phyloP scores from a whole-genome alignment of 2,797 vertebrate species.

The Gallinago nigripennis region DNA sequence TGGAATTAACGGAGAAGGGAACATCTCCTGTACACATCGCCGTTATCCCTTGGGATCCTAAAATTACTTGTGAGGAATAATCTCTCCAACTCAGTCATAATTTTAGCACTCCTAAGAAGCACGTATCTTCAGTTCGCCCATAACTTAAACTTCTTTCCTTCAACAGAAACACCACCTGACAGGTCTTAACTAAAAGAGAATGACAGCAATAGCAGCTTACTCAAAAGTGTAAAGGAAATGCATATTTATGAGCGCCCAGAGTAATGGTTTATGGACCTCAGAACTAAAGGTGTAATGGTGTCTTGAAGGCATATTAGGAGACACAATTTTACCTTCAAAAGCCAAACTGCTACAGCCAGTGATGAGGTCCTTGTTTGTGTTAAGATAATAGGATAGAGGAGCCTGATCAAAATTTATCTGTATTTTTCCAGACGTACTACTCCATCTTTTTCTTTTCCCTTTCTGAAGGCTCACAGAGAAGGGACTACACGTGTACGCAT shows the following conservation, averaged over 20 bases:
- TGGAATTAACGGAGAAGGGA: conserved; percentile 39
- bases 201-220: conserved; percentile 65
- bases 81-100: conserved; percentile 61
- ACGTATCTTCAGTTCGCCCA: background rate
- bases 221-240: conserved; percentile 55
- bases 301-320: conserved; percentile 19
- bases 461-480: background rate
- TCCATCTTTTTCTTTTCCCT: background rate
- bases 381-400: background rate
- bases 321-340: conserved; percentile 25
- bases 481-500: fast-evolving
- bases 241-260: conserved; percentile 64
- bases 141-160: conserved; percentile 61
- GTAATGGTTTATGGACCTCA: conserved; percentile 27
- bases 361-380: background rate
- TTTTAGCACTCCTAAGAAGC: conserved; percentile 52
- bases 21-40: conserved; percentile 29
- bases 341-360: background rate
- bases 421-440: background rate
- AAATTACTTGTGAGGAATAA: conserved; percentile 62
- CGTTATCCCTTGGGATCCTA: conserved; percentile 44
- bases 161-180: conserved; percentile 62
- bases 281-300: conserved; percentile 34
- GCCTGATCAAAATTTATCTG: background rate
- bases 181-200: conserved; percentile 69